Evolutionary conservation across 2,113 vertebrate species (phyloP).

Genomic region (Ammospiza caudacuta): DNA sequence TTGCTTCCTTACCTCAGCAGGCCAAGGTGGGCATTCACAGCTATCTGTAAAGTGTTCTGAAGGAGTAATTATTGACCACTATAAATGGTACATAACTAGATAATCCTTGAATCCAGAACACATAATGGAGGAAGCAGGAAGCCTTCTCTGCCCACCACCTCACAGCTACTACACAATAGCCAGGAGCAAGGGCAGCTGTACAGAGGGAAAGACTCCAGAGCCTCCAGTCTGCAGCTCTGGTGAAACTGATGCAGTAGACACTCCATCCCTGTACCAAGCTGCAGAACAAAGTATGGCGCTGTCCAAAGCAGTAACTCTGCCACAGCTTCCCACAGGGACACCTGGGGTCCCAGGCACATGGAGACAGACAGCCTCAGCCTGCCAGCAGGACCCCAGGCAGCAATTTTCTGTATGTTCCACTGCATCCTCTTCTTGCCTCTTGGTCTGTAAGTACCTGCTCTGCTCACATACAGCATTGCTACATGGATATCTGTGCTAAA

Average conservation of each 20-base stretch:
- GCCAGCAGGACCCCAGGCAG: background rate
- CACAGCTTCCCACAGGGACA: background rate
- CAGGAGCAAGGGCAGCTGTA: background rate
- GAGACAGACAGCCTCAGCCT: background rate
- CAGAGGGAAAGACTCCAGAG: background rate
- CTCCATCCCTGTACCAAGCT: background rate
- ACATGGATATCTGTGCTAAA: background rate
- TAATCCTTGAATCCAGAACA: background rate
- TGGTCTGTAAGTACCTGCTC: background rate
- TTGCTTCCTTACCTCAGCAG: conserved; percentile 14
- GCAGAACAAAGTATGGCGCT: background rate
- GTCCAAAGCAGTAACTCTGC: background rate
- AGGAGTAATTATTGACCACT: background rate
- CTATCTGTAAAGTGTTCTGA: conserved; percentile 14
- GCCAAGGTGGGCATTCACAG: background rate
- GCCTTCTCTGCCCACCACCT: background rate
- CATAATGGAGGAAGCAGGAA: background rate
- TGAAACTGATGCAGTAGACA: background rate
- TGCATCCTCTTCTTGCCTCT: background rate
- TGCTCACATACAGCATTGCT: background rate
- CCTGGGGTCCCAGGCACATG: background rate
- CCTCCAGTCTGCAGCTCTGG: background rate
- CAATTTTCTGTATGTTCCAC: background rate
- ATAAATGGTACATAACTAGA: background rate
- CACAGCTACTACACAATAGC: background rate